A percentile compares a stretch with the other conserved stretches of the same genome.
Conservation (phyloP, 2,888 invertebrate species). For the Chorisops tibialis region DNA sequence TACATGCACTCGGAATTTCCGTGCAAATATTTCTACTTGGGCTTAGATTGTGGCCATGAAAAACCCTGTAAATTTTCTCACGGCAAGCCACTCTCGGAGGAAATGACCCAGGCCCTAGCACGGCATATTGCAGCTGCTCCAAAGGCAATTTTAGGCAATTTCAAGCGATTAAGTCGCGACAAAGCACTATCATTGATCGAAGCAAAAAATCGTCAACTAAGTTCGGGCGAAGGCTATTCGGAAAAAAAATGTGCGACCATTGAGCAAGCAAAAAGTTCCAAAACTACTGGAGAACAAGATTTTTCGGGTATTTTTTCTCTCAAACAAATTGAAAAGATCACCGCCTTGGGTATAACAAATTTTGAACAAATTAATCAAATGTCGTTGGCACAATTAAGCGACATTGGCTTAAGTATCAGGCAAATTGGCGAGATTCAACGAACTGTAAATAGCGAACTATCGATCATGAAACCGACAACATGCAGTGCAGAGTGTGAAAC, state of each 20-base stretch:
- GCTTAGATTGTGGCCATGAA: constrained; percentile 21
- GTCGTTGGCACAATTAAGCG: constrained; percentile 26
- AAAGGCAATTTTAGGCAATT: constrained; percentile 27
- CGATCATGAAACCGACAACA: neutral
- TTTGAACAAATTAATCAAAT: constrained; percentile 16
- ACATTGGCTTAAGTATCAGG: constrained; percentile 21
- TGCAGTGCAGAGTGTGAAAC: too few species aligned
- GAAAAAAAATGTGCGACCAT: neutral
- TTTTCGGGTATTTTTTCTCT: constrained; percentile 13
- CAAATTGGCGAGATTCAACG: constrained; percentile 21
- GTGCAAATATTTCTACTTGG: constrained; percentile 28
- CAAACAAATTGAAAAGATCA: constrained; percentile 9
- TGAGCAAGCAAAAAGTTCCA: neutral
- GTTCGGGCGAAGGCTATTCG: neutral
- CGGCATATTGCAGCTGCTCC: constrained; percentile 26
- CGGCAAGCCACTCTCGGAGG: constrained; percentile 16
- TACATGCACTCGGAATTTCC: constrained; percentile 31
- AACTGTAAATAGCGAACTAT: neutral
- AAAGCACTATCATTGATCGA: constrained; percentile 8
- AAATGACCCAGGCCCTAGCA: constrained; percentile 24
- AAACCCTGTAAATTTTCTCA: constrained; percentile 27
- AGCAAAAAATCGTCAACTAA: constrained; percentile 8
- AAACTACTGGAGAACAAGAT: neutral
- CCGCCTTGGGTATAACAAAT: constrained; percentile 15
- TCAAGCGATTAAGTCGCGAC: constrained; percentile 17